Base-by-base conservation (phyloP, 2,797 vertebrate genomes). In the Tympanoctomys barrerae region DNA sequence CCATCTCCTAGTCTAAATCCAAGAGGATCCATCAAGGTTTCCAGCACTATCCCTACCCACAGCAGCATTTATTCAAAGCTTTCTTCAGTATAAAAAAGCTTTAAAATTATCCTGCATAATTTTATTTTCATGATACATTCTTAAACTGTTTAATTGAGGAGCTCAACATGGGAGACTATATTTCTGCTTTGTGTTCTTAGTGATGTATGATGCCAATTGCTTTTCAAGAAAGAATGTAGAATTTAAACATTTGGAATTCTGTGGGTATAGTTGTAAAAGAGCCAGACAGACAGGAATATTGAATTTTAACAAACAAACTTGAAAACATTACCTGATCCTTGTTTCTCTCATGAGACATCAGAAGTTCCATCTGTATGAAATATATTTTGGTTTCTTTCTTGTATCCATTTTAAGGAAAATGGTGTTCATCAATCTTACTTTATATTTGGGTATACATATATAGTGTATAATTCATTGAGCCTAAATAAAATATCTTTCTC, bases 221-320 rank as follows among this genome's bases (percentile, higher is more conserved):
- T 93, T 91, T 96, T 57, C 5, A 59, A 88, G 90, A 89, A 79
- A 94, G n/a, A 95, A 84, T 26, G 11, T 28, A 31, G 31, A 80
- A 80, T 89, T 24, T 61, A 78, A 95, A 26, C 13, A 79, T 85
- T 94, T 80, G 2, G 6, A 83, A 93, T 42, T 64, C 26, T 82
- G 0, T 42, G 2, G 68, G 7, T 57, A 31, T 84, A 66, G 8
- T 52, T 42, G 68, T 68, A 78, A 90, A 94, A 80, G 22, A 77
- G 80, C 59, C 39, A 93, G 3, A 46, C 8, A 86, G 19, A n/a
- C 19, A 89, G 22, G 49, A 46, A 78, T 83, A 62, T 61, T 86
- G 18, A 57, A 71, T 88, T 70, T 6, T 49, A 26, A 1, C 22
- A 39, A 8, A 73, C 22, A 59, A 88, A 71, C 36, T 87, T 71